Base-by-base conservation (phyloP, 2,113 vertebrate species). In the Danionella cerebrum region DNA sequence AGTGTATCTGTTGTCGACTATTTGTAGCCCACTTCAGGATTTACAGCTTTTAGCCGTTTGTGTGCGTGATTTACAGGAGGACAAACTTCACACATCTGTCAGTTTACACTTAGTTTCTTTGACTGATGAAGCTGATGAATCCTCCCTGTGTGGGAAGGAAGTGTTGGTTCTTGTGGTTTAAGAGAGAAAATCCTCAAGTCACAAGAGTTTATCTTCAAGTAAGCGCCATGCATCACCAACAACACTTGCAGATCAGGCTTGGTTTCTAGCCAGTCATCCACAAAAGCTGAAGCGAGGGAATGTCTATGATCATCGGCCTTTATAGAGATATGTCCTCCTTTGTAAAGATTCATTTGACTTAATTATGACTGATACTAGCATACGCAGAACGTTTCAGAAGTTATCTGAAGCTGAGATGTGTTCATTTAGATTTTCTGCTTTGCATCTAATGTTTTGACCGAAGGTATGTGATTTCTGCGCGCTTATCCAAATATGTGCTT, bases 1-100 rank as follows among this genome's bases (percentile, higher is more conserved):
- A 60, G 6, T 21, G 58, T 25, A 14, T 59, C 33, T 27, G 22
- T 59, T 25, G 13, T 22, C 29, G 39, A 11, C 7, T 13, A 29
- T 60, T 39, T 29, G 57, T 31, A 38, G 5, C 25, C 2, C 16
- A 2, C 11, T 45, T 33, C 16, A 29, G 7, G 11, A 60, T 60
- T 60, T 60, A 60, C 9, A 21, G 39, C 39, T 45, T 25, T 3
- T 10, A 12, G 39, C 24, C 16, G 3, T 45, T 45, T 18, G 2
- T 7, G 16, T 33, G 41, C 21, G 39, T 44, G 58, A 60, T 60
- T 60, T 60, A 60, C 39, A 44, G 39, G 2, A 5, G 57, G 14
- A 14, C 39, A 45, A 45, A 31, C 58, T 60, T 60, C 58, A 60
- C 39, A 19, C 58, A 60, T 60, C 39, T 19, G 39, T 31, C 45